Percentiles rank a stretch among this genome's conserved stretches.
Conservation (phyloP, 2,888 invertebrate genomes). For the Drosophila conformis region DNA sequence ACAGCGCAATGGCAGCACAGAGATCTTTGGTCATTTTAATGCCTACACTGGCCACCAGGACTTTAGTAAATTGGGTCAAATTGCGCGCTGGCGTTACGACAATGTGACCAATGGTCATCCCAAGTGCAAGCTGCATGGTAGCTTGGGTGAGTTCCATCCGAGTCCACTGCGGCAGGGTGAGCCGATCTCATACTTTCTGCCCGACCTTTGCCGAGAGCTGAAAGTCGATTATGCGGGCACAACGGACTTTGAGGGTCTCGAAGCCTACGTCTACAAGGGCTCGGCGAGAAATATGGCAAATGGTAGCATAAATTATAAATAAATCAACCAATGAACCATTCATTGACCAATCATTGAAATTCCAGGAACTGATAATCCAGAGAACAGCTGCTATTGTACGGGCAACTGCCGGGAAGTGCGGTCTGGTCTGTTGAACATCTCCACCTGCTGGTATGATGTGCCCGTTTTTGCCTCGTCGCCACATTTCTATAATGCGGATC, state of each 20-base stretch:
- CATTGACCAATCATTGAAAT: neutral
- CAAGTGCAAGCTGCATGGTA: constrained; percentile 89
- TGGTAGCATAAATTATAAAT: constrained; percentile 83
- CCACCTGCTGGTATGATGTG: constrained; percentile 90
- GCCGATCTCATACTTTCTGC: constrained; percentile 88
- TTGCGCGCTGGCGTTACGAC: constrained; percentile 90
- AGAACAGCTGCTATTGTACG: constrained; percentile 90
- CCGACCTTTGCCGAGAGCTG: constrained; percentile 91
- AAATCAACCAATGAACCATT: too few species aligned
- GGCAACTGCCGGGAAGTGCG: constrained; percentile 88
- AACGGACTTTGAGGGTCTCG: constrained; percentile 86
- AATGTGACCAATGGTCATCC: constrained; percentile 86
- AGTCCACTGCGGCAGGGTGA: constrained; percentile 87
- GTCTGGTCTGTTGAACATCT: constrained; percentile 90
- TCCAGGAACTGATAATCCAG: constrained; percentile 86
- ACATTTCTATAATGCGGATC: constrained; percentile 92
- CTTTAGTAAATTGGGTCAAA: constrained; percentile 88
- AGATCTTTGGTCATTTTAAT: constrained; percentile 86
- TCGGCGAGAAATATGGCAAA: constrained; percentile 89
- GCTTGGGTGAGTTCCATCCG: constrained; percentile 92
- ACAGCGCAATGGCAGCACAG: constrained; percentile 90
- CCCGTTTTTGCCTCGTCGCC: constrained; percentile 93
- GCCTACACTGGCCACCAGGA: constrained; percentile 89
- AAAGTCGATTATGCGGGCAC: constrained; percentile 87
- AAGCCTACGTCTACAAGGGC: constrained; percentile 88